These are phyloP conservation scores for Oscheius sp. DNA, from an alignment of 2,888 invertebrate genomes.

Conservation along the genomic window DNA sequence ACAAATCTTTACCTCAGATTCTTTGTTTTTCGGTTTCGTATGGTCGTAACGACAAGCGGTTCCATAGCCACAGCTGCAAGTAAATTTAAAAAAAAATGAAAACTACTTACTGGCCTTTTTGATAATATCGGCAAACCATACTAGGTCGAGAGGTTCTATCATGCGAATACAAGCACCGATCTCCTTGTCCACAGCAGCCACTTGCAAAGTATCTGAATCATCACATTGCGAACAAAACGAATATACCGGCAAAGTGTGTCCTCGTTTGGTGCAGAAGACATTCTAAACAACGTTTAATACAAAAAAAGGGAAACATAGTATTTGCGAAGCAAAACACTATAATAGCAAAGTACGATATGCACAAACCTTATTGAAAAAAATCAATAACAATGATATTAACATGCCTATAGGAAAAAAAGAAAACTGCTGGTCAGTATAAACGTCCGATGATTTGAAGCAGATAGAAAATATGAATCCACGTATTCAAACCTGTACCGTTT, in stretches of 20 bases:
- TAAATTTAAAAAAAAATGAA: not conserved
- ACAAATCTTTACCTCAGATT: not conserved
- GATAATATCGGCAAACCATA: constrained; percentile 55
- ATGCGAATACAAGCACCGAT: constrained; percentile 44
- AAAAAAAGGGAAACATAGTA: too few relatives aligned
- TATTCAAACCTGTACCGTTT: too few relatives aligned
- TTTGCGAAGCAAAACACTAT: too few relatives aligned
- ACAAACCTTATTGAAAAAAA: too few relatives aligned
- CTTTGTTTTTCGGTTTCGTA: constrained; percentile 26
- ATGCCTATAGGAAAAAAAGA: too few relatives aligned
- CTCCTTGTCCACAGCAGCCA: constrained; percentile 24
- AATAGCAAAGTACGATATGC: too few relatives aligned
- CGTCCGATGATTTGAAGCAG: too few relatives aligned
- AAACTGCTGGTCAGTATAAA: too few relatives aligned
- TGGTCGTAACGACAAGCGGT: constrained; percentile 53
- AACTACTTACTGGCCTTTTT: constrained; percentile 48
- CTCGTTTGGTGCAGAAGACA: too few relatives aligned
- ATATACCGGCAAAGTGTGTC: not conserved
- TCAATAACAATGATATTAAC: too few relatives aligned
- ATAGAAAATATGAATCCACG: too few relatives aligned
- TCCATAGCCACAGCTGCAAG: constrained; percentile 52
- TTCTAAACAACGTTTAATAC: too few relatives aligned
- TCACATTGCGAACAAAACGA: not conserved
- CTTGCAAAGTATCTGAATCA: constrained; percentile 27
- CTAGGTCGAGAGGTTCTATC: constrained; percentile 42